Conservation (phyloP, 2,888 invertebrate genomes). For the Miltochrista miniata region DNA sequence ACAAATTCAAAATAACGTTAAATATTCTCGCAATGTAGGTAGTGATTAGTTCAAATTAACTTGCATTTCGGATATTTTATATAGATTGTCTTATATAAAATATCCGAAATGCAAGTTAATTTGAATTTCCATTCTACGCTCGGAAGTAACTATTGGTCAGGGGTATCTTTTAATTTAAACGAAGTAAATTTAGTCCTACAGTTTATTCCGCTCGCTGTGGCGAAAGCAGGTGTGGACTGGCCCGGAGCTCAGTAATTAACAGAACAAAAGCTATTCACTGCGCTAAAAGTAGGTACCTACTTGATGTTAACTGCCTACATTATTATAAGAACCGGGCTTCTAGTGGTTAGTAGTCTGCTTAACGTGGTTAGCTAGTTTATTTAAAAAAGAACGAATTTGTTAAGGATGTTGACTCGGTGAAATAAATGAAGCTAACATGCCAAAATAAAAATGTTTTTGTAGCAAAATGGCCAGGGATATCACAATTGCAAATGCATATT, state of each 20-base stretch:
- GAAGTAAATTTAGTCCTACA: slow-evolving; percentile 63
- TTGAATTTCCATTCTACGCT: slow-evolving; percentile 43
- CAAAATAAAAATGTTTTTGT: too few species aligned
- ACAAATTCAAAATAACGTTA: background rate
- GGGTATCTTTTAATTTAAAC: slow-evolving; percentile 68
- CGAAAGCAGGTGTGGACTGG: slow-evolving; percentile 67
- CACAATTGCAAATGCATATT: too few species aligned
- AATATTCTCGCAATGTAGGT: background rate
- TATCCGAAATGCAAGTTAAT: slow-evolving; percentile 46
- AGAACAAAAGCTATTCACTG: slow-evolving; percentile 72
- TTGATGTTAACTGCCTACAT: slow-evolving; percentile 63
- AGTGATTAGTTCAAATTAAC: slow-evolving; percentile 43
- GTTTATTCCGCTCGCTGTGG: slow-evolving; percentile 68
- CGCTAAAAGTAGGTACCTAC: slow-evolving; percentile 59
- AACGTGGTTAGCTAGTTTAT: slow-evolving; percentile 22
- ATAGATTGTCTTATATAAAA: slow-evolving; percentile 29
- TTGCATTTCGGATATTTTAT: slow-evolving; percentile 26
- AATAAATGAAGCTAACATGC: too few species aligned
- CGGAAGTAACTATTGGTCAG: slow-evolving; percentile 59
- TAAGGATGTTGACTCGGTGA: background rate
- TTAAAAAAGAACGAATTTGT: background rate
- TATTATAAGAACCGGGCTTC: slow-evolving; percentile 60
- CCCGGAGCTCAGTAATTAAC: slow-evolving; percentile 70
- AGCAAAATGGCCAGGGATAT: too few species aligned
- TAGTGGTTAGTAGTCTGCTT: slow-evolving; percentile 44